Evolutionary conservation across 2,888 invertebrate genomes (phyloP), one percentile per base, ranked within the genome.

Genomic region (Cataglyphis albicans): DNA sequence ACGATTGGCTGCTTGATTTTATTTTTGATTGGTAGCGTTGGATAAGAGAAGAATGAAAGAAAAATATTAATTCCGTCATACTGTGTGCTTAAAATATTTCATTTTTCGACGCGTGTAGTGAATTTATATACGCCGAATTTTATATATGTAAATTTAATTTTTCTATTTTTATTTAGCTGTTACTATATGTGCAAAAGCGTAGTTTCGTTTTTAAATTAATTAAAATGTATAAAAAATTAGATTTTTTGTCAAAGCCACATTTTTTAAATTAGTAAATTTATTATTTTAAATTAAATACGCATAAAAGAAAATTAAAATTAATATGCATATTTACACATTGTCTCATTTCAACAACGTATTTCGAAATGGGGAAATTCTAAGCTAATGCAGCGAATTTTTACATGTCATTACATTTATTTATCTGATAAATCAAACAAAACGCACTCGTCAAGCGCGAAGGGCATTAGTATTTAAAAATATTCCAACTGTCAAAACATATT

Each of bases 391-490:
- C 55, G 3, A 15, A n/a, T 38, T 80, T 70, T 35, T 35, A 59
- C 48, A 18, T 80, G 35, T 70, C 48, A 48, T 61, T 59, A 80
- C 59, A 59, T 70, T 80, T 44, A 48, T 61, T 35, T 25, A 25
- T 25, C 25, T 76, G 67, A 76, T 76, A 67, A 76, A 78, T 52
- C 78, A 78, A 70, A 78, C n/a, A 67, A 76, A 76, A 67, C 41
- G 41, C 44, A 59, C 48, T 80, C 59, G 25, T 72, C 44, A 59
- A 41, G 18, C 72, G 29, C 21, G 59, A 78, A 72, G n/a, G 12
- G 35, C 44, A 78, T 76, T 67, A 76, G 76, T 67, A 67, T 70
- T 72, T 72, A 61, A 59, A 59, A 80, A 55, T 52, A 80, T 80
- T 48, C 59, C 59, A 48, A 44, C 59, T 70, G 72, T 44, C 72